Conservation (phyloP, 1,140 invertebrate species). For the Bombus sylvicola region DNA sequence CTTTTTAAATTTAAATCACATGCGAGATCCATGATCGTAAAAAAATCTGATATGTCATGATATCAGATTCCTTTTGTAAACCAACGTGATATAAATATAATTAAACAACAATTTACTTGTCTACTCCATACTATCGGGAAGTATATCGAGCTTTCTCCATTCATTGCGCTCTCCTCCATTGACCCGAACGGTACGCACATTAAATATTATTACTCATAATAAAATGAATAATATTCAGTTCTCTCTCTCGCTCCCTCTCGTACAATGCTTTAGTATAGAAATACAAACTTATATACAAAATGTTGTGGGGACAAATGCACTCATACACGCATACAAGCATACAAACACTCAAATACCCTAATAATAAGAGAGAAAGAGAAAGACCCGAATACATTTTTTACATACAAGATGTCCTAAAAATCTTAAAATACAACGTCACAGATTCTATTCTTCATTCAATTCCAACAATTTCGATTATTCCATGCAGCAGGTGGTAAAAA, state of each 20-base stretch:
- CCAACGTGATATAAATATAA: slow-evolving; percentile 54
- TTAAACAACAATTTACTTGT: slow-evolving; percentile 53
- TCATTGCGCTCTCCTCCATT: neutral
- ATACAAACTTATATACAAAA: slow-evolving; percentile 65
- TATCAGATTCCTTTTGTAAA: slow-evolving; percentile 71
- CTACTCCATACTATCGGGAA: slow-evolving; percentile 43
- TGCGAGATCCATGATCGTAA: slow-evolving; percentile 51
- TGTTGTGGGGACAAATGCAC: slow-evolving; percentile 39
- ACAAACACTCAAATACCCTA: slow-evolving; percentile 32
- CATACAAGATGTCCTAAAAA: slow-evolving; percentile 39
- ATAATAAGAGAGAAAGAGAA: slow-evolving; percentile 47
- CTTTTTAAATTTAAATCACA: slow-evolving; percentile 48
- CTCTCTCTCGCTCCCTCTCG: slow-evolving; percentile 34
- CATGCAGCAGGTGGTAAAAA: neutral
- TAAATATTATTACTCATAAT: slow-evolving; percentile 45
- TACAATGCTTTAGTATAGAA: slow-evolving; percentile 46
- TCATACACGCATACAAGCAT: slow-evolving; percentile 44
- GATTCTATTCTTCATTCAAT: slow-evolving; percentile 6
- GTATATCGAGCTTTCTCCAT: slow-evolving; percentile 35
- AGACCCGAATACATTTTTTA: slow-evolving; percentile 38
- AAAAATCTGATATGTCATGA: slow-evolving; percentile 78
- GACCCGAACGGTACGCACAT: slow-evolving; percentile 4
- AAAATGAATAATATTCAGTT: slow-evolving; percentile 41
- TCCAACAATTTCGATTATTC: neutral
- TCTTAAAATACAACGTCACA: neutral